These are phyloP conservation scores for Entelurus aequoreus DNA, from an alignment of 2,113 vertebrate genomes.

Conservation along the genomic window DNA sequence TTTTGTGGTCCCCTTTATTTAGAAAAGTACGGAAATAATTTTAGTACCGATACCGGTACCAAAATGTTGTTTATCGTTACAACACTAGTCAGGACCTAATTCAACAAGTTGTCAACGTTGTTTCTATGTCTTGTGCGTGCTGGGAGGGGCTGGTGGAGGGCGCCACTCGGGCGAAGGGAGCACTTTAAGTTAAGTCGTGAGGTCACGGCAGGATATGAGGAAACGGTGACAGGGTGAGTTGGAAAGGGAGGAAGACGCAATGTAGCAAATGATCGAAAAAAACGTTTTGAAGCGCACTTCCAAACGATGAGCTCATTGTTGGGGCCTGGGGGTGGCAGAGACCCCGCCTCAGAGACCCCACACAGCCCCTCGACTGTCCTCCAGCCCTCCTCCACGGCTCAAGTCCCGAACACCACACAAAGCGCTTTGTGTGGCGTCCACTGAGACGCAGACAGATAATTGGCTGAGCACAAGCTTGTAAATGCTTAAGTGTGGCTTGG, in stretches of 20 bases:
- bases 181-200: slow-evolving; percentile 19
- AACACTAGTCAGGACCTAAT: no score
- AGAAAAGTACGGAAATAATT: no score
- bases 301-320: slow-evolving; percentile 68
- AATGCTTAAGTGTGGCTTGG: slow-evolving; percentile 58
- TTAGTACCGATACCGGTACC: no score
- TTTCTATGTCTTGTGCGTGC: no score
- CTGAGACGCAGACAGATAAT: slow-evolving; percentile 53
- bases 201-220: slow-evolving; percentile 49
- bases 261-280: slow-evolving; percentile 59
- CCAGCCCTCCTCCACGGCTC: slow-evolving; percentile 24
- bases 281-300: slow-evolving; percentile 70
- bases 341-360: slow-evolving; percentile 19
- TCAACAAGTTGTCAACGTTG: no score
- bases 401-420: slow-evolving; percentile 44
- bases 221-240: slow-evolving; percentile 25
- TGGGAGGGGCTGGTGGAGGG: slow-evolving; percentile 15
- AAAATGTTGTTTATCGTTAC: no score
- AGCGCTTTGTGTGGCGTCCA: slow-evolving; percentile 23
- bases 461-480: slow-evolving; percentile 44
- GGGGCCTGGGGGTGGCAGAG: slow-evolving; percentile 44
- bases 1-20: no score
- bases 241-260: slow-evolving; percentile 20
- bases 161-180: slow-evolving; percentile 24
- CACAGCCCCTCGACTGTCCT: slow-evolving; percentile 11